Evolutionary conservation across 2,888 invertebrate species (phyloP).

Genomic region (Papilio gigon): DNA sequence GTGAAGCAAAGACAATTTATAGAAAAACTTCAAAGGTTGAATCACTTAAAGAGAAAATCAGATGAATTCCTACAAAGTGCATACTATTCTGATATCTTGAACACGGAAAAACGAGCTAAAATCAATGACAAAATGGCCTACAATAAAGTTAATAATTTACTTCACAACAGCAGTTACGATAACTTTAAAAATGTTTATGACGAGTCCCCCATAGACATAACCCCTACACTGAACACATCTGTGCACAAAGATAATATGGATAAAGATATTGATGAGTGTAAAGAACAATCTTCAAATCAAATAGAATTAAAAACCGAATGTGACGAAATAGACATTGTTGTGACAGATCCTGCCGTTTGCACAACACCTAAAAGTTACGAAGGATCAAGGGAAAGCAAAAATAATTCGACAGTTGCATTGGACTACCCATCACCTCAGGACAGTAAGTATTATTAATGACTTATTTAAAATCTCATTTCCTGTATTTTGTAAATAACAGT

Average conservation of each 20-base stretch:
- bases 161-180: slow-evolving; percentile 63
- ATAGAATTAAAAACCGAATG: slow-evolving; percentile 76
- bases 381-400: slow-evolving; percentile 64
- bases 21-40: slow-evolving; percentile 74
- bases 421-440: slow-evolving; percentile 77
- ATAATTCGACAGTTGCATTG: slow-evolving; percentile 60
- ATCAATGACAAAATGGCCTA: slow-evolving; percentile 65
- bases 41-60: slow-evolving; percentile 75
- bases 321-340: slow-evolving; percentile 76
- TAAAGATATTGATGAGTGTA: slow-evolving; percentile 63
- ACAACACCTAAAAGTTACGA: slow-evolving; percentile 70
- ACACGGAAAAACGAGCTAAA: slow-evolving; percentile 73
- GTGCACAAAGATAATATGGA: slow-evolving; percentile 55
- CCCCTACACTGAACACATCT: slow-evolving; percentile 61
- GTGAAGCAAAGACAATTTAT: slow-evolving; percentile 73
- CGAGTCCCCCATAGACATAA: slow-evolving; percentile 67
- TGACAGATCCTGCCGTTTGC: slow-evolving; percentile 74
- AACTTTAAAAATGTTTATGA: slow-evolving; percentile 68
- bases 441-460: slow-evolving; percentile 63
- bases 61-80: slow-evolving; percentile 75
- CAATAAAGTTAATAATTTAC: slow-evolving; percentile 60
- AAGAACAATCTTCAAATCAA: slow-evolving; percentile 59
- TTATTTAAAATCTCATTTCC: not conserved
- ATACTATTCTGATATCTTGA: slow-evolving; percentile 68
- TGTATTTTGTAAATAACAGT: slow-evolving; percentile 11